Conservation (phyloP, 2,797 vertebrate genomes). For the Botia kubotai region DNA sequence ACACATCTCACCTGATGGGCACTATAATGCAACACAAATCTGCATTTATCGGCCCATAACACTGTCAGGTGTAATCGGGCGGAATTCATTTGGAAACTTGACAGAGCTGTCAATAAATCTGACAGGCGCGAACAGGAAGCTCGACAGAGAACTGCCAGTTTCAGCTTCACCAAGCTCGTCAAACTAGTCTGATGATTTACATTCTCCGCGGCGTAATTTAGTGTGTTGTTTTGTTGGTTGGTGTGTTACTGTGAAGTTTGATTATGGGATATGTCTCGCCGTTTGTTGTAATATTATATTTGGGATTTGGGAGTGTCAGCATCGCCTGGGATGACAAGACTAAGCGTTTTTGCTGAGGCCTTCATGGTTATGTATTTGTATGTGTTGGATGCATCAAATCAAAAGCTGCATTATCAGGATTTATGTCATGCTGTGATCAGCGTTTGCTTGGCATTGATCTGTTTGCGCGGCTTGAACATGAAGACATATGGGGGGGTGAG, state of each 20-base stretch:
- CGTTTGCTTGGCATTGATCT: constrained; percentile 6
- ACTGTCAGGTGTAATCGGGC: constrained; percentile 60
- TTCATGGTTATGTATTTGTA: constrained; percentile 22
- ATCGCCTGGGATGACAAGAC: constrained; percentile 24
- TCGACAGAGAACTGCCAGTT: constrained; percentile 18
- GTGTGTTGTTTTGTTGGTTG: constrained; percentile 19
- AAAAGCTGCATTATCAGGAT: constrained; percentile 38
- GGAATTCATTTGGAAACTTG: constrained; percentile 64
- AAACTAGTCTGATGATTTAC: constrained; percentile 37
- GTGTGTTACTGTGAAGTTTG: constrained; percentile 25
- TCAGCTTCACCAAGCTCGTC: constrained; percentile 16
- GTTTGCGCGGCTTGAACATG: no score
- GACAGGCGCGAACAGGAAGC: constrained; percentile 55
- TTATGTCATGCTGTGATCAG: constrained; percentile 31
- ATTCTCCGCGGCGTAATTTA: constrained; percentile 20
- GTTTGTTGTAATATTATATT: constrained; percentile 31
- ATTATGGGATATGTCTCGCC: constrained; percentile 33
- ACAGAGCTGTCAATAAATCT: constrained; percentile 68
- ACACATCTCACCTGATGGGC: constrained; percentile 67
- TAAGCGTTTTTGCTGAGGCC: constrained; percentile 13
- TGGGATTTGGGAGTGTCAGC: constrained; percentile 12
- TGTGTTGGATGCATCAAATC: constrained; percentile 39
- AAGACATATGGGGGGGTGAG: no score
- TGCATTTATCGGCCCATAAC: constrained; percentile 65
- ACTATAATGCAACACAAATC: constrained; percentile 68